Percentiles rank a stretch among this genome's conserved stretches.
Evolutionary conservation across 2,113 vertebrate species (phyloP).

Genomic region (Spheniscus mendiculus): DNA sequence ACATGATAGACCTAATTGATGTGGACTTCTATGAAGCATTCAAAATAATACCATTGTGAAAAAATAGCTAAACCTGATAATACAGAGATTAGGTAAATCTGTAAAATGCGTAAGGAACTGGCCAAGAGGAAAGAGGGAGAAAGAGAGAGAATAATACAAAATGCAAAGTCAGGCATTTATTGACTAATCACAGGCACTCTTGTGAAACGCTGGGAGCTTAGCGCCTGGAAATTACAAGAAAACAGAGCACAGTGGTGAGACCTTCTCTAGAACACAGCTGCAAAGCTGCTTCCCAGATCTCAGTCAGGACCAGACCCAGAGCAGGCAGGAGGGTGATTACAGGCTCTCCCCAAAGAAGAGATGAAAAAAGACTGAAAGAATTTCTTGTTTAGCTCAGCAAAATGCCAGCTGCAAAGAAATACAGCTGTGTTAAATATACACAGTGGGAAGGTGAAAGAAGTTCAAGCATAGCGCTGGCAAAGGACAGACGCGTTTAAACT

Average conservation of each 20-base stretch:
- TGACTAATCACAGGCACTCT: background rate
- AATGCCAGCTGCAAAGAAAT: background rate
- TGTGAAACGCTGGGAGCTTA: background rate
- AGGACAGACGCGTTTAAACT: background rate
- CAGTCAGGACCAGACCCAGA: background rate
- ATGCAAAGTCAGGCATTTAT: background rate
- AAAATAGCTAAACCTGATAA: background rate
- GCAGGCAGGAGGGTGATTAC: background rate
- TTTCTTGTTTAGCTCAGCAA: background rate
- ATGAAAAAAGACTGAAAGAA: background rate
- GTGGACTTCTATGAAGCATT: background rate
- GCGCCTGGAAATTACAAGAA: background rate
- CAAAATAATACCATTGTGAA: background rate
- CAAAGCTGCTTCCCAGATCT: background rate
- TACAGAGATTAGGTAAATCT: background rate
- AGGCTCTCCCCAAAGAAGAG: background rate
- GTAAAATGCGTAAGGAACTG: fast-evolving
- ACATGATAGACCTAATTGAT: fast-evolving
- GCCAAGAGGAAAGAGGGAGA: background rate
- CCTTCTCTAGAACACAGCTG: background rate
- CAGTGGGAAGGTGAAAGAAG: background rate
- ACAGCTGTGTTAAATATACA: background rate
- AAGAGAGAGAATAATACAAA: background rate
- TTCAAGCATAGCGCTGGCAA: background rate
- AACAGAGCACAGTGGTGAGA: background rate